phyloP scores from a whole-genome alignment of 2,888 invertebrate species.

The Schrankia costaestrigalis region DNA sequence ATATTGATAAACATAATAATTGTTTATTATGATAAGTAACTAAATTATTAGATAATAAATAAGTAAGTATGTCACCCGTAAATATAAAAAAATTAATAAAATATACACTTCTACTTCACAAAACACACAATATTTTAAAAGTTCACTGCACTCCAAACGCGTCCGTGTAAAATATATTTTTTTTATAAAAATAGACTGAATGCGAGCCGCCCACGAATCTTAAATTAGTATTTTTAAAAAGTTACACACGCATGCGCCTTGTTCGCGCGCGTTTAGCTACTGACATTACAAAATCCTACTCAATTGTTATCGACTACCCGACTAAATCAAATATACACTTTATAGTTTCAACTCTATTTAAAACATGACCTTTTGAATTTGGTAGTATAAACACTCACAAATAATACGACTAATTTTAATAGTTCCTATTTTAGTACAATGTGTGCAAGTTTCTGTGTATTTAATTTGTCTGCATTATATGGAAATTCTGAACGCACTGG shows the following conservation, averaged over 20 bases:
- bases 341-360: constrained; percentile 4
- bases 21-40: neutral
- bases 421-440: constrained; percentile 4
- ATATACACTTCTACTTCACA: constrained; percentile 28
- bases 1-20: too few species aligned
- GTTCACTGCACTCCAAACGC: constrained; percentile 70
- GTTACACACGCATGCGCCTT: constrained; percentile 50
- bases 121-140: constrained; percentile 35
- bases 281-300: constrained; percentile 43
- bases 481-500: constrained; percentile 33
- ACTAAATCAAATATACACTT: constrained; percentile 34
- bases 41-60: constrained; percentile 2
- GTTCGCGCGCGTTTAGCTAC: constrained; percentile 55
- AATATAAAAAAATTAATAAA: constrained; percentile 3
- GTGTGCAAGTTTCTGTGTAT: constrained; percentile 5
- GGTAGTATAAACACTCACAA: constrained; percentile 7
- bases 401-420: constrained; percentile 9
- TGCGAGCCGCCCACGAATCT: constrained; percentile 46
- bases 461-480: constrained; percentile 19
- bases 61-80: constrained; percentile 9
- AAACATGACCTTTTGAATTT: constrained; percentile 11
- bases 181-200: constrained; percentile 54
- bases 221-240: constrained; percentile 42
- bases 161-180: constrained; percentile 35
- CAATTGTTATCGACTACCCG: constrained; percentile 43